Conservation (phyloP, 2,888 invertebrate species). For the Euzophera pinguis region DNA sequence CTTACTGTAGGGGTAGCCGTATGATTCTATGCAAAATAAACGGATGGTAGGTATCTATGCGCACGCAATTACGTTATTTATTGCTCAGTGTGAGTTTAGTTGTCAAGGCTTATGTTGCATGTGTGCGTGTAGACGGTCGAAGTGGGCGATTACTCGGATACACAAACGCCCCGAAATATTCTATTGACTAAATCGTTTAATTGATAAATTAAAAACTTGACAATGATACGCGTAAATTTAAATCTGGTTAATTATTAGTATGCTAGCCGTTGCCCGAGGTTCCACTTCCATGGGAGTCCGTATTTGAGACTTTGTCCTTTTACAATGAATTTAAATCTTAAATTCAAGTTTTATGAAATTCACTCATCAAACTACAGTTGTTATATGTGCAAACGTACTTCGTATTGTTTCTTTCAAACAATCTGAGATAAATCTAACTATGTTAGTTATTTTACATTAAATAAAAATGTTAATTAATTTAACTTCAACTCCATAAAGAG, state of each 20-base stretch:
- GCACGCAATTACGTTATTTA: slow-evolving; percentile 60
- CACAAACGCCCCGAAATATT: slow-evolving; percentile 7
- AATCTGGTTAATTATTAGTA: neutral
- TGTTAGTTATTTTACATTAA: no score
- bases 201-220: neutral
- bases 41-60: slow-evolving; percentile 40
- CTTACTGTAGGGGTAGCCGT: slow-evolving; percentile 19
- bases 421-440: no score
- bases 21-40: slow-evolving; percentile 48
- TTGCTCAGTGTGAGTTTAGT: slow-evolving; percentile 42
- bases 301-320: no score
- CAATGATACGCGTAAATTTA: neutral
- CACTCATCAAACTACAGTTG: no score
- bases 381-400: no score
- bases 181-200: slow-evolving; percentile 3
- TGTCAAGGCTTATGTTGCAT: slow-evolving; percentile 46
- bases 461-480: no score
- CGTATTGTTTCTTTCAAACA: no score
- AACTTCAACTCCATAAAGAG: no score
- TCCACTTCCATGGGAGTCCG: no score
- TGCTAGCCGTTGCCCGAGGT: no score
- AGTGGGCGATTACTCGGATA: slow-evolving; percentile 12
- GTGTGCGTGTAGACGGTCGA: slow-evolving; percentile 35
- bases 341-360: no score
- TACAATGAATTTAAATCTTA: no score